Conservation (phyloP, 2,797 vertebrate species). For the Sebastes steindachneri region DNA sequence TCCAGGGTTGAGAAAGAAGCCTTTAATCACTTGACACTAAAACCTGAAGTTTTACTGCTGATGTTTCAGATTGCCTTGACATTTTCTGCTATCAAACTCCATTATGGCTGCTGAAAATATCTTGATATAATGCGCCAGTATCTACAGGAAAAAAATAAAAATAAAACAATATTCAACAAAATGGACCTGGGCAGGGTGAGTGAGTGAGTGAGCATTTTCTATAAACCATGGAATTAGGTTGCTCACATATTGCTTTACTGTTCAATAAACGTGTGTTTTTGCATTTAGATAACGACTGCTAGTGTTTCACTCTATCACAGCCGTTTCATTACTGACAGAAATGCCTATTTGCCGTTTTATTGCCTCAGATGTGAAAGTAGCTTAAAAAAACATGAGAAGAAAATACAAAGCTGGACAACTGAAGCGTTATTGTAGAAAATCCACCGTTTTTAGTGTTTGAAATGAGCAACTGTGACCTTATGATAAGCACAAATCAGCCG, state of each 20-base stretch:
- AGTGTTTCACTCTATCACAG: constrained; percentile 18
- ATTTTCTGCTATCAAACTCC: constrained; percentile 11
- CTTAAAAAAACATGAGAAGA: constrained; percentile 6
- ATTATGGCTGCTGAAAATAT: neutral
- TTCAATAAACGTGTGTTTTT: constrained; percentile 27
- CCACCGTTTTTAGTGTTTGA: constrained; percentile 37
- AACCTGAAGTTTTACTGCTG: neutral
- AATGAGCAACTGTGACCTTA: constrained; percentile 40
- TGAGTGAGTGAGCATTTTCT: neutral
- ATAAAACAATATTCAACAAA: neutral
- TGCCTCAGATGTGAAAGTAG: constrained; percentile 22
- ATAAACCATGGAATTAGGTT: neutral
- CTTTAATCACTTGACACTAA: neutral
- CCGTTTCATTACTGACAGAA: constrained; percentile 40
- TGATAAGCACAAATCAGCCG: constrained; percentile 37
- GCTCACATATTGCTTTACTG: constrained; percentile 10
- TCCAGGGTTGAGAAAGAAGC: neutral
- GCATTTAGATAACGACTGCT: constrained; percentile 26
- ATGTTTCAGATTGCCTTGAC: neutral
- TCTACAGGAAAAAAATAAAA: neutral
- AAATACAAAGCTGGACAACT: constrained; percentile 14
- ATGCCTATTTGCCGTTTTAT: constrained; percentile 36
- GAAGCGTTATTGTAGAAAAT: constrained; percentile 19
- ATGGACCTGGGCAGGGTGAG: neutral
- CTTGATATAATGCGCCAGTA: neutral